These are phyloP conservation scores for Melierax canorus DNA, from an alignment of 2,113 vertebrate genomes.

Conservation along the genomic window DNA sequence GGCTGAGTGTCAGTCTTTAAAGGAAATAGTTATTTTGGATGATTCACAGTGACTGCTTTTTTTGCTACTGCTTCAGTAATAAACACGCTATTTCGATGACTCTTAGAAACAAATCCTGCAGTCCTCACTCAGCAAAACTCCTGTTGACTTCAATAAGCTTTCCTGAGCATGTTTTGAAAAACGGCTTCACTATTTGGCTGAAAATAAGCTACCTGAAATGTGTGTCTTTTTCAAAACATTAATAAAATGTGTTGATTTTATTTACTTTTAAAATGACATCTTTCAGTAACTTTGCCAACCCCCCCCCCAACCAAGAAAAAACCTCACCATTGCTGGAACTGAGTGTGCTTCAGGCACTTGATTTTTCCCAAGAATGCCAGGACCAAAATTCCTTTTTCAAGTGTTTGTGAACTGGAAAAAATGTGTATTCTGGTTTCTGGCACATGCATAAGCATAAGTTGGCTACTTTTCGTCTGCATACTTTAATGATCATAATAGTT, in stretches of 20 bases:
- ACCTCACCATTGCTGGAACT: neutral
- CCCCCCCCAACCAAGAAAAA: neutral
- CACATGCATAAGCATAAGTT: neutral
- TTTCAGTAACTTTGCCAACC: neutral
- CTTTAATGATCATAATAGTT: conserved; percentile 38
- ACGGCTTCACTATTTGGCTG: neutral
- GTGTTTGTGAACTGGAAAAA: conserved; percentile 54
- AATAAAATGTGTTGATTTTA: neutral
- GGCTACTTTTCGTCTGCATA: conserved; percentile 16
- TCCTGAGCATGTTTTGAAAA: neutral
- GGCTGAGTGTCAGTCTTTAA: conserved; percentile 16
- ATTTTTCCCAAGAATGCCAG: conserved; percentile 9
- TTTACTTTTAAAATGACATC: neutral
- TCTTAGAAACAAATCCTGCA: conserved; percentile 20
- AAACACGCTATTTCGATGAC: conserved; percentile 48
- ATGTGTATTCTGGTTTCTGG: conserved; percentile 52
- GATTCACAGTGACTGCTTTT: conserved; percentile 39
- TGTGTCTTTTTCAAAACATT: neutral
- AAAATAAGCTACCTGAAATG: neutral
- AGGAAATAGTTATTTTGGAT: conserved; percentile 55
- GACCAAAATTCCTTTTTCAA: conserved; percentile 42
- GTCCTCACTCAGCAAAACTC: neutral
- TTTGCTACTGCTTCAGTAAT: conserved; percentile 55
- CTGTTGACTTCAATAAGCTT: neutral
- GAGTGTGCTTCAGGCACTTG: neutral